These are phyloP conservation scores for Oreochromis niloticus DNA, from an alignment of 2,113 vertebrate genomes.

Conservation along the genomic window DNA sequence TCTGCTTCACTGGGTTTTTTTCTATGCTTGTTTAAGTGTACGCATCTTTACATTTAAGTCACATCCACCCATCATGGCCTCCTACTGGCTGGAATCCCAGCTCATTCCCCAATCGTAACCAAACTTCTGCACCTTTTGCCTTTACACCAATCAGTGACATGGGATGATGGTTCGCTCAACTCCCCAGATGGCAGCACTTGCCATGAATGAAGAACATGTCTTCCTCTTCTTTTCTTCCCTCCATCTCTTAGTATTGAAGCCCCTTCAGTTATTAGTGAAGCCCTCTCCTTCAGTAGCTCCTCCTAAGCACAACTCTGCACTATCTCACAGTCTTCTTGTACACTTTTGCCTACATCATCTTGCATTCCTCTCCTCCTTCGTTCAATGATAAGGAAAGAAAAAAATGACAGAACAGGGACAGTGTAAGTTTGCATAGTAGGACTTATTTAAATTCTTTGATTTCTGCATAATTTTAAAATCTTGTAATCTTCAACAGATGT, in stretches of 20 bases:
- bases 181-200: conserved; percentile 13
- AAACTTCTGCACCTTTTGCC: conserved; percentile 8
- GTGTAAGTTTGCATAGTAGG: background rate
- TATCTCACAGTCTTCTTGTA: background rate
- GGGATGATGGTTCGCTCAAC: background rate
- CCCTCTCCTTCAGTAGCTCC: background rate
- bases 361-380: background rate
- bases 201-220: conserved; percentile 30
- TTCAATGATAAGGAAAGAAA: background rate
- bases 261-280: background rate
- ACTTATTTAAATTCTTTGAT: background rate
- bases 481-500: background rate
- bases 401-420: background rate
- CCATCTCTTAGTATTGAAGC: background rate
- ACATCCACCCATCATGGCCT: conserved; percentile 3
- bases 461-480: background rate
- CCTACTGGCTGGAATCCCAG: background rate
- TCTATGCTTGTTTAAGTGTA: background rate
- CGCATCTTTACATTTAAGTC: conserved; percentile 2
- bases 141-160: background rate
- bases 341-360: background rate
- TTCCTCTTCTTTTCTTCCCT: background rate
- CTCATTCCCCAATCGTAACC: conserved; percentile 47
- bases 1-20: background rate
- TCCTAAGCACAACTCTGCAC: background rate